Conservation (phyloP, 2,888 invertebrate genomes). For the Globia sparganii region DNA sequence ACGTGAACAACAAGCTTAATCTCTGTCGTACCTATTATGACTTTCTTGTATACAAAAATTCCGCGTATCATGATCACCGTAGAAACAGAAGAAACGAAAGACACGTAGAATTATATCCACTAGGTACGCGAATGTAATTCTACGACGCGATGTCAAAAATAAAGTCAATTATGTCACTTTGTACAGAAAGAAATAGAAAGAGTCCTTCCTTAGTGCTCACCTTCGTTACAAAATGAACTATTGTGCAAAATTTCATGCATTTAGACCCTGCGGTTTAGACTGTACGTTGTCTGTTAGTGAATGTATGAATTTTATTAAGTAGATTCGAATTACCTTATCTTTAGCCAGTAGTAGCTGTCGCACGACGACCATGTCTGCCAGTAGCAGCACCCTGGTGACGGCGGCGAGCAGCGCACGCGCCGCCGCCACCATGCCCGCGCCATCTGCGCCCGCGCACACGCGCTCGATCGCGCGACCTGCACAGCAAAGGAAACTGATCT, state of each 20-base stretch:
- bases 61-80: neutral
- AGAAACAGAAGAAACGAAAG: neutral
- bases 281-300: neutral
- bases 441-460: conserved; percentile 94
- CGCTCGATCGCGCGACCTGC: conserved; percentile 97
- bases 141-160: neutral
- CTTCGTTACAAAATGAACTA: neutral
- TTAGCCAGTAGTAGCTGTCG: conserved; percentile 98
- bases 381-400: conserved; percentile 97
- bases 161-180: neutral
- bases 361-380: conserved; percentile 99
- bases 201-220: neutral
- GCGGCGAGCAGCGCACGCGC: conserved; percentile 98
- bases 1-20: neutral
- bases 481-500: conserved; percentile 42
- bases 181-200: neutral
- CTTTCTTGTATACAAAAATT: neutral
- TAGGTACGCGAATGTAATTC: neutral
- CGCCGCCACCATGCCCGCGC: conserved; percentile 96
- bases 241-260: neutral
- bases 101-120: neutral
- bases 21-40: neutral
- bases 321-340: conserved; percentile 93
- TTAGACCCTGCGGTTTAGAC: neutral
- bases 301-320: neutral